A percentile compares a stretch with the other conserved stretches of the same genome.
These are phyloP conservation scores for Theocolax elegans DNA, from an alignment of 1,140 invertebrate genomes.

Conservation along the genomic window DNA sequence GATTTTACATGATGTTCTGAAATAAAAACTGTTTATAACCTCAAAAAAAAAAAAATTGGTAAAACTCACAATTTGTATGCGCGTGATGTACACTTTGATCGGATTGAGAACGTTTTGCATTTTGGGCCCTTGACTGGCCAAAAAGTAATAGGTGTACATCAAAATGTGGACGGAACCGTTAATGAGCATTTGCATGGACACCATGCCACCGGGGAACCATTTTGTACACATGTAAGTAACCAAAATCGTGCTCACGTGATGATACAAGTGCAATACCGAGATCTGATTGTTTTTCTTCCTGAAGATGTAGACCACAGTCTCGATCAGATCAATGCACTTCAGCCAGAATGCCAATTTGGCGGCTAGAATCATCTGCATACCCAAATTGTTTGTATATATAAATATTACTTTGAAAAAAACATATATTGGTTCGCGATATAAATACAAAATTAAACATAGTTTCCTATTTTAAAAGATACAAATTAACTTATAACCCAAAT, in stretches of 20 bases:
- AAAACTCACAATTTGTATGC: conserved; percentile 53
- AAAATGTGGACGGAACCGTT: conserved; percentile 57
- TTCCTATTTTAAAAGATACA: too few relatives aligned
- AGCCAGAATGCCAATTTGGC: too few relatives aligned
- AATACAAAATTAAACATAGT: too few relatives aligned
- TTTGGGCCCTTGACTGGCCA: conserved; percentile 53
- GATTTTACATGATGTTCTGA: not conserved
- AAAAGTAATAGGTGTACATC: conserved; percentile 60
- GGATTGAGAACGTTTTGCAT: conserved; percentile 47
- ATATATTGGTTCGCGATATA: too few relatives aligned
- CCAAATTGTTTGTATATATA: too few relatives aligned
- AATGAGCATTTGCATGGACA: conserved; percentile 49
- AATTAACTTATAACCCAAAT: too few relatives aligned
- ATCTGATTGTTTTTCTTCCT: conserved; percentile 77
- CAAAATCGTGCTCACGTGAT: conserved; percentile 72
- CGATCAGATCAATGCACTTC: conserved; percentile 58
- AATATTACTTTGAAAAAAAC: too few relatives aligned
- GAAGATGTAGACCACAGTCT: conserved; percentile 73
- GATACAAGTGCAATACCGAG: conserved; percentile 76
- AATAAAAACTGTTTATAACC: too few relatives aligned
- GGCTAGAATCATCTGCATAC: conserved; percentile 53
- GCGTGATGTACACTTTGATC: conserved; percentile 50
- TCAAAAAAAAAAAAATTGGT: conserved; percentile 14
- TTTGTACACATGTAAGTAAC: conserved; percentile 76
- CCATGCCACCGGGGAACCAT: conserved; percentile 50